These are phyloP conservation scores for Thera obeliscata DNA, from an alignment of 2,888 invertebrate genomes.

Conservation along the genomic window DNA sequence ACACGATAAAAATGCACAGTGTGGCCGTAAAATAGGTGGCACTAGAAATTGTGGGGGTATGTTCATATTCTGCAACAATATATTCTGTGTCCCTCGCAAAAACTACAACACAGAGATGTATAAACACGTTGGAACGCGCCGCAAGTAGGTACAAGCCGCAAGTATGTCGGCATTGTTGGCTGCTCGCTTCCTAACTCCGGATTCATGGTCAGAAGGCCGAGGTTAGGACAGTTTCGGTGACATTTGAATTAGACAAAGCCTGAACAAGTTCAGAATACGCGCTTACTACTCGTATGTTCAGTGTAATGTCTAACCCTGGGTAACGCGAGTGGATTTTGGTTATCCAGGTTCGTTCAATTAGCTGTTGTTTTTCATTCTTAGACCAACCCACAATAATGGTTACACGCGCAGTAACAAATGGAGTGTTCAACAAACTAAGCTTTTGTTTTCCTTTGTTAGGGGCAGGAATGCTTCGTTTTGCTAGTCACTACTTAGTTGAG, in stretches of 20 bases:
- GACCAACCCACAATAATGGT: not conserved
- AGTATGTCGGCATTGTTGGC: conserved; percentile 35
- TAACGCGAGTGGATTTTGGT: not conserved
- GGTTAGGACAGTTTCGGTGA: conserved; percentile 28
- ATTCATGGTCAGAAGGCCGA: conserved; percentile 33
- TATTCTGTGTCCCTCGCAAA: conserved; percentile 27
- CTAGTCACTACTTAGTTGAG: no score
- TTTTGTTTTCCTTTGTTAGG: not conserved
- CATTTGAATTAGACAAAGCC: conserved; percentile 33
- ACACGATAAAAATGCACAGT: no score
- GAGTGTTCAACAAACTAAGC: not conserved
- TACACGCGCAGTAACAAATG: not conserved
- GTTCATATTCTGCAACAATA: conserved; percentile 15
- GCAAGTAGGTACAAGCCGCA: conserved; percentile 32
- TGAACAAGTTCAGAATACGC: conserved; percentile 4
- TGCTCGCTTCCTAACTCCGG: conserved; percentile 35
- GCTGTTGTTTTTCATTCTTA: not conserved
- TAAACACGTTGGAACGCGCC: conserved; percentile 33
- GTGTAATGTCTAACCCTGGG: not conserved
- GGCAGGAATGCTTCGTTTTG: not conserved
- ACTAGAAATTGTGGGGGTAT: not conserved
- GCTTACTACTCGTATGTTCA: not conserved
- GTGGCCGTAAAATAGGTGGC: not conserved
- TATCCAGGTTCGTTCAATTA: not conserved
- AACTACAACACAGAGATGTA: conserved; percentile 33